Conservation (phyloP, 2,113 vertebrate species). For the Reinhardtius hippoglossoides region DNA sequence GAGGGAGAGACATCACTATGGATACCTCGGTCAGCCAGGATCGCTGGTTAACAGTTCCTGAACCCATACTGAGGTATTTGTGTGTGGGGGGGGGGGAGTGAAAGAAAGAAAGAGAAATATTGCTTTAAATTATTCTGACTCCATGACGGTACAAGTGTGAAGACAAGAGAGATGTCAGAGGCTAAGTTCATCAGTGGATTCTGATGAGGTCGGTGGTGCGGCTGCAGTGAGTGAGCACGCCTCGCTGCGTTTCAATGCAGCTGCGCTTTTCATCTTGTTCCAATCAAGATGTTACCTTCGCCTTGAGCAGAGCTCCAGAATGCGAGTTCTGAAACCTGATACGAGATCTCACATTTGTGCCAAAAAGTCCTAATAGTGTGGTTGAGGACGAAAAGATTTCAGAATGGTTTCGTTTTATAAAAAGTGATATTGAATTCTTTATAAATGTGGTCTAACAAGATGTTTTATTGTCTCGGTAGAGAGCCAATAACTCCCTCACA, state of each 20-base stretch:
- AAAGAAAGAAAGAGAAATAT: constrained; percentile 47
- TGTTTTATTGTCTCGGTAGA: neutral
- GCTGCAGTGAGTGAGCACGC: constrained; percentile 67
- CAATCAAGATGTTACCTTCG: constrained; percentile 80
- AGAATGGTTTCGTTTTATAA: constrained; percentile 2
- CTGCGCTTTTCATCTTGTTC: constrained; percentile 76
- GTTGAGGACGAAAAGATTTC: constrained; percentile 11
- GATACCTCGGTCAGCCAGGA: constrained; percentile 4
- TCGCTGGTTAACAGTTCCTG: constrained; percentile 32
- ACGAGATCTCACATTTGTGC: constrained; percentile 28
- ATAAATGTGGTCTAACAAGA: neutral
- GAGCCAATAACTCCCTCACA: constrained; percentile 11
- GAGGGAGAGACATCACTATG: constrained; percentile 33
- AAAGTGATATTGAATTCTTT: constrained; percentile 34
- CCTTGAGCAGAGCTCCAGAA: constrained; percentile 33
- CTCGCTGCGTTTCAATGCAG: constrained; percentile 78
- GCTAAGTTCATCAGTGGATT: constrained; percentile 80
- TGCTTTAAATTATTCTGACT: constrained; percentile 69
- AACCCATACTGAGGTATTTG: constrained; percentile 10
- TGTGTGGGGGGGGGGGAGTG: neutral
- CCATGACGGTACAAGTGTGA: constrained; percentile 64
- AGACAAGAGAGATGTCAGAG: constrained; percentile 81
- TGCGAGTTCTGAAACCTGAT: constrained; percentile 41
- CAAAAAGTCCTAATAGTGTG: constrained; percentile 32
- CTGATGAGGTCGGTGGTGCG: constrained; percentile 78